A percentile compares a stretch with the other conserved stretches of the same genome.
Evolutionary conservation across 2,888 invertebrate genomes (phyloP).

Genomic region (Dryocosmus kuriphilus): DNA sequence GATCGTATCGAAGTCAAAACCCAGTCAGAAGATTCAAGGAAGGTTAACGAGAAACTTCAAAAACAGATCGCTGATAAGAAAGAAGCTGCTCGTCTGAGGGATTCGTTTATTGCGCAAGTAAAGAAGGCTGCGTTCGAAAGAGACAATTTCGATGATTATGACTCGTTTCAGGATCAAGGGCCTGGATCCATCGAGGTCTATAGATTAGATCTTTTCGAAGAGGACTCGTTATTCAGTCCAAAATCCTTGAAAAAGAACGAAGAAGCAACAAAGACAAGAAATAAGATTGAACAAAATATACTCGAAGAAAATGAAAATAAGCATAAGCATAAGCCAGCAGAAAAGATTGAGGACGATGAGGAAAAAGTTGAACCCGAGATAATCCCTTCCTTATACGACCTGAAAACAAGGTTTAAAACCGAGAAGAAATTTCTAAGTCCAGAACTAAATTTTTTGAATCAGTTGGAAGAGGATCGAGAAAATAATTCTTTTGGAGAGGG

Average conservation of each 20-base stretch:
- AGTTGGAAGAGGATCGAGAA: conserved; percentile 30
- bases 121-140: not conserved
- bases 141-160: conserved; percentile 15
- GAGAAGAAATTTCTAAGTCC: not conserved
- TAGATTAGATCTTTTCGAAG: conserved; percentile 65
- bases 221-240: conserved; percentile 52
- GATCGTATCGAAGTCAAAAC: conserved; percentile 19
- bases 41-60: not conserved
- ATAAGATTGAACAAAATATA: not conserved
- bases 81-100: conserved; percentile 4
- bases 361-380: not conserved
- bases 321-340: not conserved
- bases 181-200: conserved; percentile 71
- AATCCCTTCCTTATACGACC: not conserved
- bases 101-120: conserved; percentile 1
- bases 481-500: conserved; percentile 59
- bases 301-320: not conserved
- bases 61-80: not conserved
- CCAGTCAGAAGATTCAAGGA: conserved; percentile 3
- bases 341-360: not conserved
- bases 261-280: not conserved
- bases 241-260: conserved; percentile 10
- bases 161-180: conserved; percentile 67
- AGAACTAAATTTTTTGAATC: conserved; percentile 15
- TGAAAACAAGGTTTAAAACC: not conserved